Conservation (phyloP, 1,140 invertebrate genomes). For the Chlorops oryzae region DNA sequence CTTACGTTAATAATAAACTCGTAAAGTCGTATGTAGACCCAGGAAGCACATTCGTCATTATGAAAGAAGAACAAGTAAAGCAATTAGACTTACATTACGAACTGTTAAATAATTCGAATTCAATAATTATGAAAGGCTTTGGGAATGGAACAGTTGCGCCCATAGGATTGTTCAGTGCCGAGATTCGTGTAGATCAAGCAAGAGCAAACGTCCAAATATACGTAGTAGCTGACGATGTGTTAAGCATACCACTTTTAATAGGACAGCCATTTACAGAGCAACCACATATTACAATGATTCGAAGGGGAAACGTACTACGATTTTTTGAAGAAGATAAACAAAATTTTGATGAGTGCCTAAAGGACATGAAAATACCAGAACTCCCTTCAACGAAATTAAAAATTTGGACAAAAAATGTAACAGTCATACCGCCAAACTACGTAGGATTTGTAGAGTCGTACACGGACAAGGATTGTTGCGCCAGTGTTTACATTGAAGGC, state of each 20-base stretch:
- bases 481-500: too few species aligned
- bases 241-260: conserved; percentile 1
- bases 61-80: too few species aligned
- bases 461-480: too few species aligned
- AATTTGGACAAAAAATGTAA: not conserved
- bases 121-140: too few species aligned
- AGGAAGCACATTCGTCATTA: too few species aligned
- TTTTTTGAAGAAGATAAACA: not conserved
- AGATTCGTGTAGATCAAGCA: not conserved
- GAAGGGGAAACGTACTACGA: not conserved
- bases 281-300: conserved; percentile 1
- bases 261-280: conserved; percentile 5
- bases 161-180: too few species aligned
- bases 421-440: conserved; percentile 1
- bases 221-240: not conserved
- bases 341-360: not conserved
- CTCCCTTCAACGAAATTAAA: conserved; percentile 1
- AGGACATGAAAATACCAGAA: not conserved
- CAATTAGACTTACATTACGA: too few species aligned
- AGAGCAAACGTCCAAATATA: not conserved
- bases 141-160: too few species aligned
- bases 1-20: not conserved
- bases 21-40: not conserved
- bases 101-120: too few species aligned
- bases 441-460: conserved; percentile 6